Evolutionary conservation across 2,113 vertebrate genomes (phyloP).

Genomic region (Vidua macroura): DNA sequence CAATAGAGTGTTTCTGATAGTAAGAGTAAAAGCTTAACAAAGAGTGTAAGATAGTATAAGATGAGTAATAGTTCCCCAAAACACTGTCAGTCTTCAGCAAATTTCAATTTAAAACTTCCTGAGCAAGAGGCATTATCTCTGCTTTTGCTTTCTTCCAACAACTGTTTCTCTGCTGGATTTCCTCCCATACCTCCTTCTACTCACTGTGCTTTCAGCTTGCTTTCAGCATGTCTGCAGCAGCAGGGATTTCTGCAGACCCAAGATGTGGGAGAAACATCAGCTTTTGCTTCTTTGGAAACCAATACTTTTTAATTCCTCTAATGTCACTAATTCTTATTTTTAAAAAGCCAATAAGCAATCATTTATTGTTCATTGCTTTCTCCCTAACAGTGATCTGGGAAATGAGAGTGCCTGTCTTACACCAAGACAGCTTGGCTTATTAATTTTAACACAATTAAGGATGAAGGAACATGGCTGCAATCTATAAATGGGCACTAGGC

Average conservation of each 20-base stretch:
- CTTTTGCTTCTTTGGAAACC: not conserved
- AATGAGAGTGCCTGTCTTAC: not conserved
- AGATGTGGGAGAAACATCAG: not conserved
- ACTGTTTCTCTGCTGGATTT: not conserved
- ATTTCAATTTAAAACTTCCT: not conserved
- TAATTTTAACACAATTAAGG: not conserved
- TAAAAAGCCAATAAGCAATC: not conserved
- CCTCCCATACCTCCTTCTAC: not conserved
- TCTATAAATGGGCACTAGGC: not conserved
- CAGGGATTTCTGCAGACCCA: not conserved
- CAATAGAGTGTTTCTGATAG: not conserved
- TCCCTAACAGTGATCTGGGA: not conserved
- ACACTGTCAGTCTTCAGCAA: not conserved
- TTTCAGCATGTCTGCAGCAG: not conserved
- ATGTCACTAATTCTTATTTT: not conserved
- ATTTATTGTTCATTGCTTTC: not conserved
- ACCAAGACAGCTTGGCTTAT: not conserved
- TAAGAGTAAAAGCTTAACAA: not conserved
- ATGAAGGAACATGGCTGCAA: fast-evolving
- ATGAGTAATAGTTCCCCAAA: not conserved
- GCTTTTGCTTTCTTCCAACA: not conserved
- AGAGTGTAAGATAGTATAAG: not conserved
- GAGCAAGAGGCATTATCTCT: not conserved
- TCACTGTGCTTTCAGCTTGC: not conserved
- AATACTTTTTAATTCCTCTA: not conserved